Percentiles rank a stretch among this genome's conserved stretches.
These are phyloP conservation scores for Indri indri DNA, from an alignment of 2,113 vertebrate species.

Conservation along the genomic window DNA sequence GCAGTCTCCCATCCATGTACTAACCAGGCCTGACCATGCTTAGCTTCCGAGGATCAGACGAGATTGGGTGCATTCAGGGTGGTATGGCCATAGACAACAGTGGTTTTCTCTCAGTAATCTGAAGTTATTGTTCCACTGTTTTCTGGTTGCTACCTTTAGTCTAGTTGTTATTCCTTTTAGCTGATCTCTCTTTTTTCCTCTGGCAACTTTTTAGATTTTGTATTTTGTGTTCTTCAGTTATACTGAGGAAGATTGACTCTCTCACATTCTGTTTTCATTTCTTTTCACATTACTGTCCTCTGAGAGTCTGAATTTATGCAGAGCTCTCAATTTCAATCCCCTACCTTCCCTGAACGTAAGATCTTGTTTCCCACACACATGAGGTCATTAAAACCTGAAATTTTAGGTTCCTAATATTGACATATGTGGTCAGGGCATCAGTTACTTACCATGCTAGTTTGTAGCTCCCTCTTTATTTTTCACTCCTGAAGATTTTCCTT, in stretches of 20 bases:
- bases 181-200: constrained; percentile 1
- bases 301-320: not conserved
- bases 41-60: no score
- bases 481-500: constrained; percentile 11
- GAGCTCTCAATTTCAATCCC: not conserved
- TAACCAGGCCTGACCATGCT: no score
- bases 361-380: not conserved
- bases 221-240: constrained; percentile 8
- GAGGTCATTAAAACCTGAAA: not conserved
- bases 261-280: not conserved
- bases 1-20: no score
- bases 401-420: not conserved
- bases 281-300: not conserved
- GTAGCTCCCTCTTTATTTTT: constrained; percentile 26
- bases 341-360: not conserved
- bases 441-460: not conserved
- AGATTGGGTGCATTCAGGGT: no score
- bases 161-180: constrained; percentile 28
- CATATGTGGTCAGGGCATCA: not conserved
- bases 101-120: constrained; percentile 40
- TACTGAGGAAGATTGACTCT: not conserved
- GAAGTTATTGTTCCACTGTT: constrained; percentile 23
- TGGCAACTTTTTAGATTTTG: constrained; percentile 12
- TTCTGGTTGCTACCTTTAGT: not conserved
- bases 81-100: no score